Conservation (phyloP, 2,797 vertebrate species). For the Tangara arthus region DNA sequence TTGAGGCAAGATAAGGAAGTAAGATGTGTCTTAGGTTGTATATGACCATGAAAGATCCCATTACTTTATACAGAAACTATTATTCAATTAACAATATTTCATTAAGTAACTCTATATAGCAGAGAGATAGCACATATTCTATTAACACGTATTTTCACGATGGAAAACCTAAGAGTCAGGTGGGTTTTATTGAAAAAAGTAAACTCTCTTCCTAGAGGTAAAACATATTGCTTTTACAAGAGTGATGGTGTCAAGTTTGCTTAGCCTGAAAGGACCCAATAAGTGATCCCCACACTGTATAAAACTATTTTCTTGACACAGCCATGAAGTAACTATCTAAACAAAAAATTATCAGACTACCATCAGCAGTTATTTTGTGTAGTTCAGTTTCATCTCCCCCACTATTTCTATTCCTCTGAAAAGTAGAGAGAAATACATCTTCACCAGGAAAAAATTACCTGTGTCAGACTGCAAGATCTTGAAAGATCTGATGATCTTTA, state of each 20-base stretch:
- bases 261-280: not conserved
- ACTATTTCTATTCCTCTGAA: not conserved
- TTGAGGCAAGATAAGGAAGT: not conserved
- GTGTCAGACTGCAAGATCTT: not conserved
- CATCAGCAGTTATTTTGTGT: not conserved
- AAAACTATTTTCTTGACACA: not conserved
- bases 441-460: not conserved
- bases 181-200: not conserved
- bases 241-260: not conserved
- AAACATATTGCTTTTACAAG: not conserved
- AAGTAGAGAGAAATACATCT: not conserved
- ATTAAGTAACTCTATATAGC: not conserved
- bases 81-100: not conserved
- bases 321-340: not conserved
- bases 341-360: not conserved
- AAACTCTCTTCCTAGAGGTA: not conserved
- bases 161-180: not conserved
- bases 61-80: not conserved
- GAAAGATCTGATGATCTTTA: not conserved
- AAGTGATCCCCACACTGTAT: not conserved
- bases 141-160: not conserved
- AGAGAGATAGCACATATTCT: not conserved
- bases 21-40: not conserved
- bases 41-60: not conserved
- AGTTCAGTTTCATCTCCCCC: not conserved